Conservation (phyloP, 2,888 invertebrate genomes). For the Alcis repandata region DNA sequence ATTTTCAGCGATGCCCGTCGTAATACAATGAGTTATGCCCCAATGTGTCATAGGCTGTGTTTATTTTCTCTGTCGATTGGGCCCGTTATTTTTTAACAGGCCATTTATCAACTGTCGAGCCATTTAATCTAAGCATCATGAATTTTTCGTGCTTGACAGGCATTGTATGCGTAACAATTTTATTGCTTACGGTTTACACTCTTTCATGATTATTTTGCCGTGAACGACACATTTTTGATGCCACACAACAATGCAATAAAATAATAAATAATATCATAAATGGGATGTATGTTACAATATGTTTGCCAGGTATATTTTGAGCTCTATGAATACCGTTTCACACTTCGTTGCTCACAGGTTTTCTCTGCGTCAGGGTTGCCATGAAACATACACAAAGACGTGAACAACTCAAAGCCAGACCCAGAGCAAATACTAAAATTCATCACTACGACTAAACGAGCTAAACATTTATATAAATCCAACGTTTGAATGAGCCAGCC, state of each 20-base stretch:
- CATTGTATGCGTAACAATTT: slow-evolving; percentile 59
- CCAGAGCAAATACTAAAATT: neutral
- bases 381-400: neutral
- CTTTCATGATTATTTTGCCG: slow-evolving; percentile 38
- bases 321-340: too few species aligned
- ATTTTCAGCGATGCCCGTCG: slow-evolving; percentile 44
- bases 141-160: slow-evolving; percentile 68
- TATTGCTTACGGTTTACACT: slow-evolving; percentile 47
- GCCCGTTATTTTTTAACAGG: slow-evolving; percentile 66
- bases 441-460: neutral
- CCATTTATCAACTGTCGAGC: slow-evolving; percentile 73
- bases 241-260: neutral
- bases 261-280: too few species aligned
- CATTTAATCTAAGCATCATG: slow-evolving; percentile 78
- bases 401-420: neutral
- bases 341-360: too few species aligned
- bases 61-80: slow-evolving; percentile 66
- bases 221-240: slow-evolving; percentile 12
- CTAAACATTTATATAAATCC: neutral
- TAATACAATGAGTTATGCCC: slow-evolving; percentile 56
- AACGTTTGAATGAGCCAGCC: neutral
- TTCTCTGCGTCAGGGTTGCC: neutral
- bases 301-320: too few species aligned
- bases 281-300: too few species aligned
- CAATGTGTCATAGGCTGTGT: slow-evolving; percentile 52